These are phyloP conservation scores for Cryptotis parvus DNA, from an alignment of 2,113 vertebrate species.

Conservation along the genomic window DNA sequence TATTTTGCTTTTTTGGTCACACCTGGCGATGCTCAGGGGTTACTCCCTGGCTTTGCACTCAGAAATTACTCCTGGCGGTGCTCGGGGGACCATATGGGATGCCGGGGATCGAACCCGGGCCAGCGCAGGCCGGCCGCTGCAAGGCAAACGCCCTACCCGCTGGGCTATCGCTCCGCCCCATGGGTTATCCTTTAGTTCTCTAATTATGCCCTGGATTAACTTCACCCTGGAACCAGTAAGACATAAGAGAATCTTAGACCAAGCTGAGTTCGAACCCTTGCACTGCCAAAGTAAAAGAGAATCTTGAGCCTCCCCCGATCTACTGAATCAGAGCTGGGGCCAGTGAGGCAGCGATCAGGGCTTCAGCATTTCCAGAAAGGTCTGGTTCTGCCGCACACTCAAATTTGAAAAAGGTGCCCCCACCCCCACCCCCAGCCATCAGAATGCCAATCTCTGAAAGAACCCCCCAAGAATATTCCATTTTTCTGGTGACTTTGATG, in stretches of 20 bases:
- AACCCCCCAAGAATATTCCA: not conserved
- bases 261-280: too few relatives aligned
- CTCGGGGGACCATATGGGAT: too few relatives aligned
- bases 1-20: too few relatives aligned
- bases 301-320: not conserved
- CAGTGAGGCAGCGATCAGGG: not conserved
- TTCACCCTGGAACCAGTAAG: not conserved
- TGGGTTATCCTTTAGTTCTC: not conserved
- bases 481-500: slow-evolving; percentile 44
- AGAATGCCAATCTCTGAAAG: slow-evolving; percentile 44
- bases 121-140: too few relatives aligned
- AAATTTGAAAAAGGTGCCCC: slow-evolving; percentile 11
- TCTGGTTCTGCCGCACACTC: not conserved
- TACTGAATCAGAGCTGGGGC: not conserved
- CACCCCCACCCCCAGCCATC: not conserved
- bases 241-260: not conserved
- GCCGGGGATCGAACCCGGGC: too few relatives aligned
- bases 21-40: too few relatives aligned
- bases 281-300: too few relatives aligned
- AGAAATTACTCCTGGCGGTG: too few relatives aligned
- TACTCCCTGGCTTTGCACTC: too few relatives aligned
- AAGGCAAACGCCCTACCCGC: too few relatives aligned
- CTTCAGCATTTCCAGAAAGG: not conserved
- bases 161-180: too few relatives aligned
- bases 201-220: not conserved